Conservation (phyloP, 2,113 vertebrate species). For the Canis aureus region DNA sequence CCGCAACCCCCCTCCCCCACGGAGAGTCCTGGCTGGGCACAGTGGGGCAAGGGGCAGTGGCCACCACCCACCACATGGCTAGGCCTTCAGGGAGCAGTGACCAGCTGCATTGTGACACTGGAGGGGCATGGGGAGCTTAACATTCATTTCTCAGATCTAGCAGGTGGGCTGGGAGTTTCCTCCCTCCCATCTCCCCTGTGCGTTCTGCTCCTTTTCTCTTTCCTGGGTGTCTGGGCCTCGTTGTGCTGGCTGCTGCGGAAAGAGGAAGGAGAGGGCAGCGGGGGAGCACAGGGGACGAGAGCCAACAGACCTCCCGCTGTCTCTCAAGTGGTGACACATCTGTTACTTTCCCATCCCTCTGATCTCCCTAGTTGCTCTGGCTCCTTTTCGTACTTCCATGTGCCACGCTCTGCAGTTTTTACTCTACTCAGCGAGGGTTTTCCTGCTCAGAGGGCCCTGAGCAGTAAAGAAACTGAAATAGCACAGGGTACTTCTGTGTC, state of each 20-base stretch:
- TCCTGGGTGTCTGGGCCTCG: neutral
- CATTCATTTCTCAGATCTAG: conserved; percentile 27
- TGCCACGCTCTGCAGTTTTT: conserved; percentile 44
- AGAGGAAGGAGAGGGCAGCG: neutral
- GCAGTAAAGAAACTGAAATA: conserved; percentile 59
- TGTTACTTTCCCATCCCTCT: conserved; percentile 44
- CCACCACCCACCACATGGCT: neutral
- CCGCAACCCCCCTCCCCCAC: neutral
- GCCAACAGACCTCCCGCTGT: neutral
- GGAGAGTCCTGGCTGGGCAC: neutral
- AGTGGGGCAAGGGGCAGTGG: neutral
- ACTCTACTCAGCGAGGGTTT: conserved; percentile 28
- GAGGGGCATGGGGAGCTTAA: neutral
- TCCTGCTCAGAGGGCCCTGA: conserved; percentile 61
- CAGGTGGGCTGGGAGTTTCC: conserved; percentile 49
- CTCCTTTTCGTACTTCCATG: conserved; percentile 11
- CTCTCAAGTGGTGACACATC: conserved; percentile 40
- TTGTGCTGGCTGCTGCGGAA: neutral
- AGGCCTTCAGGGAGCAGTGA: neutral
- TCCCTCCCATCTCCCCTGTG: neutral
- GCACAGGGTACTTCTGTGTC: conserved; percentile 6
- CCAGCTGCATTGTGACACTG: neutral
- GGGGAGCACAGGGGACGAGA: neutral
- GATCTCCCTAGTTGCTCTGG: conserved; percentile 41
- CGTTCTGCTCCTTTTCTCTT: conserved; percentile 36